Evolutionary conservation across 2,888 invertebrate species (phyloP), one percentile per base, ranked within the genome.

Genomic region (Temnothorax unifasciatus): DNA sequence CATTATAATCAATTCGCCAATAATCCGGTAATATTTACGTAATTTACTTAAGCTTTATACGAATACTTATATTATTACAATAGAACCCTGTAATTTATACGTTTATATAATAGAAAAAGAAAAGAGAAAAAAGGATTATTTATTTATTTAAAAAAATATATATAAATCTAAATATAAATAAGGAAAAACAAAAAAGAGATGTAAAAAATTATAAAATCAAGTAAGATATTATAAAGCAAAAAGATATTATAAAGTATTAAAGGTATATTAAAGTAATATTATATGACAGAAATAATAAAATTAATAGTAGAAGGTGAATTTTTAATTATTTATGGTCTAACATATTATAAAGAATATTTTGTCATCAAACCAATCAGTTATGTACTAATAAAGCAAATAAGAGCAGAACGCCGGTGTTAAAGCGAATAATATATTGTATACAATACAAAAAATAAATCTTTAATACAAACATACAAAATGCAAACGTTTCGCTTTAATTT

Each of bases 11-110:
- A 18, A 6, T 34, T 21, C 18, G 38, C 3, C 38, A 38, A 59
- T 8, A 29, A 34, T 11, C 21, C 57, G 21, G 3, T 50, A 50
- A 44, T 57, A 59, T 81, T 73, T 50, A 61, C 4, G 25, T 25
- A 71, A 81, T 47, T 47, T 57, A 47, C 18, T 34, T 59, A 11
- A 25, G n/a, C 18, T 44, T 69, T 34, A 5, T 47, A 57, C n/a
- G 68, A 52, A 63, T 64, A 52, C 13, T 25, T 38, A 64, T n/a
- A 64, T n/a, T 18, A 54, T 47, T 21, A 34, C 18, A 77, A 66
- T 41, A 15, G 3, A n/a, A 54, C 54, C 0, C 9, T 29, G 0
- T 25, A 68, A 64, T 52, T 54, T 21, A 34, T 66, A 59, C n/a
- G 2, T 41, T 69, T 44, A 54, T 44, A 69, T 34, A 69, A 54